Conservation (phyloP, 2,888 invertebrate species). For the Aphodius sticticus region DNA sequence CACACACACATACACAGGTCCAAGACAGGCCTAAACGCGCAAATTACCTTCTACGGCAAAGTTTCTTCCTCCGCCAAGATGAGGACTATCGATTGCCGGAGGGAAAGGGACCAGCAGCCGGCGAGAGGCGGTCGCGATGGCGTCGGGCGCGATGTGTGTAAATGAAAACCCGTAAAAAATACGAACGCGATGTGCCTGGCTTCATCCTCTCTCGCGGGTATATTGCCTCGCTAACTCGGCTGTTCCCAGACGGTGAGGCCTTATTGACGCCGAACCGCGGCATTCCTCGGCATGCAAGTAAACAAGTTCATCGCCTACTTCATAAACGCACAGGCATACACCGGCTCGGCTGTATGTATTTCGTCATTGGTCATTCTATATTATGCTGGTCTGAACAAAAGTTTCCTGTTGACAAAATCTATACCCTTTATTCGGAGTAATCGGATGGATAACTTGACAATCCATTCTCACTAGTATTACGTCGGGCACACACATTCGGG, state of each 20-base stretch:
- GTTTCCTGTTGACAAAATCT: too few relatives aligned
- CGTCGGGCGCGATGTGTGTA: slow-evolving; percentile 22
- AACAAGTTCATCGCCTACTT: neutral
- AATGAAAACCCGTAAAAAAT: slow-evolving; percentile 32
- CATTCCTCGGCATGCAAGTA: neutral
- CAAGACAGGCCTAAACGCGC: slow-evolving; percentile 17
- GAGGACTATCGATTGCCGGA: slow-evolving; percentile 27
- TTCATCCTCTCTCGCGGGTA: slow-evolving; percentile 14
- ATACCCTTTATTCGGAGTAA: too few relatives aligned
- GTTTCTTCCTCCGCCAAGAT: neutral
- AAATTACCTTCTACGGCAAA: slow-evolving; percentile 23
- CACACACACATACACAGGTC: neutral
- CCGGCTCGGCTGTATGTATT: neutral
- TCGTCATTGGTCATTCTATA: neutral
- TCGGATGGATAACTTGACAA: too few relatives aligned
- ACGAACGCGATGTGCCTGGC: slow-evolving; percentile 24
- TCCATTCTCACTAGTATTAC: too few relatives aligned
- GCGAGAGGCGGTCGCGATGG: slow-evolving; percentile 24
- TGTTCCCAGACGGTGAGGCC: slow-evolving; percentile 12
- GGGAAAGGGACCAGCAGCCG: slow-evolving; percentile 32
- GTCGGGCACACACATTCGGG: too few relatives aligned
- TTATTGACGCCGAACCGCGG: slow-evolving; percentile 19
- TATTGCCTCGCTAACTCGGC: slow-evolving; percentile 6
- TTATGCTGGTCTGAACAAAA: too few relatives aligned
- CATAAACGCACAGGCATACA: neutral